Base-by-base conservation (phyloP, 2,888 invertebrate species). In the Catocala sponsa region DNA sequence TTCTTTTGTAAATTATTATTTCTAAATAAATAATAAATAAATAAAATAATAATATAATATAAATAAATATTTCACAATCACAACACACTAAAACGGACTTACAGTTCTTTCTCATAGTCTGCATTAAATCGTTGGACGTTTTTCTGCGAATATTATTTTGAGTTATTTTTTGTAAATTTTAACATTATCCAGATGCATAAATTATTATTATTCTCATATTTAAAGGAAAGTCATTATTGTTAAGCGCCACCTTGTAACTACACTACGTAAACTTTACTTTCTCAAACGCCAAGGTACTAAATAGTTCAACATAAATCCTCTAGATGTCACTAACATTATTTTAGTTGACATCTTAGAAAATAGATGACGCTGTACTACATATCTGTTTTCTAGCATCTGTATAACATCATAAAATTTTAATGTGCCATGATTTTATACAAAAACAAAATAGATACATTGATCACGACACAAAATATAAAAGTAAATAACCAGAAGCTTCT, bases 61-160 rank as follows among this genome's bases (percentile, higher is more conserved):
- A 47, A 51, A 59, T 7, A 25, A 54, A 60, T 46, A 55, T 56
- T 65, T 59, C 84, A 87, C 85, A 86, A 90, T 92, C 92, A 92
- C 83, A 92, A 91, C 94, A 94, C 93, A 94, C 92, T 94, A 91
- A 93, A 94, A 92, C 86, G 57, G 77, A 94, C 94, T 94, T 90
- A 94, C 94, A 86, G 87, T 83, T 88, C 63, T 86, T 88, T 91
- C 85, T 87, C 92, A 94, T 88, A 86, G 87, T 93, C 93, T 86
- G 92, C 86, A 94, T 90, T 92, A 94, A 91, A 86, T 94, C 91
- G 89, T 94, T 91, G 82, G 94, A 94, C 46, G 93, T 94, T 92
- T 92, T 89, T 94, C 94, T 94, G 94, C 55, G 91, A 92, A 88
- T 79, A 83, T 88, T 80, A 74, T 78, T 70, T 79, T 70, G 55